Evolutionary conservation across 2,113 vertebrate species (phyloP).

Genomic region (Picathartes gymnocephalus): DNA sequence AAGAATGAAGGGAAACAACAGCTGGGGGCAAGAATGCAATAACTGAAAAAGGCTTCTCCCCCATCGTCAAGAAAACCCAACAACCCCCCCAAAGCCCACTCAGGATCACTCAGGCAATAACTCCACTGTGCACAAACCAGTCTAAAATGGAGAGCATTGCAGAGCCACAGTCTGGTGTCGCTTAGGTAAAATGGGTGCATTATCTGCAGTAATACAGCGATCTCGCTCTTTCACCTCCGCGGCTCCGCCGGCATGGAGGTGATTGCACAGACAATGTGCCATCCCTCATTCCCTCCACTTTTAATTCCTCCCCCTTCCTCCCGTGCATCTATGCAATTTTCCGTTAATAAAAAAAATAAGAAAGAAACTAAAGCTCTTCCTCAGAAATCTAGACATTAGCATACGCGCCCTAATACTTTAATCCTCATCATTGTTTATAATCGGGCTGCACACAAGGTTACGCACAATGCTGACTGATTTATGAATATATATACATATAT

Average conservation of each 20-base stretch:
- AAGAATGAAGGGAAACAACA: neutral
- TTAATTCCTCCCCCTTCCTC: neutral
- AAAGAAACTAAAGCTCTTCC: constrained; percentile 19
- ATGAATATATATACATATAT: constrained; percentile 50
- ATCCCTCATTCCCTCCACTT: neutral
- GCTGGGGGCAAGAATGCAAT: neutral
- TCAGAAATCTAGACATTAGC: constrained; percentile 54
- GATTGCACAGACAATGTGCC: neutral
- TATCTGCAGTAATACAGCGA: neutral
- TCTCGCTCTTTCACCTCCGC: neutral
- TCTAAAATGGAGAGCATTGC: neutral
- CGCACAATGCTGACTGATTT: constrained; percentile 41
- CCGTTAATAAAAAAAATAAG: constrained; percentile 27
- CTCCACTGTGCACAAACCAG: neutral
- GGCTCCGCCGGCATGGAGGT: neutral
- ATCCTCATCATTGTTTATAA: constrained; percentile 69
- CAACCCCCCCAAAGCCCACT: neutral
- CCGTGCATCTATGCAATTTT: constrained; percentile 6
- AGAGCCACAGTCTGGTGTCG: neutral
- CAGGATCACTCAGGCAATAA: neutral
- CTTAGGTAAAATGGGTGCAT: constrained; percentile 25
- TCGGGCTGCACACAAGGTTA: constrained; percentile 58
- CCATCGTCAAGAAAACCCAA: neutral
- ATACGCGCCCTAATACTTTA: constrained; percentile 55
- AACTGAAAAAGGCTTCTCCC: neutral